Evolutionary conservation across 2,888 invertebrate species (phyloP), one percentile per base, ranked within the genome.

Genomic region (Miltochrista miniata): DNA sequence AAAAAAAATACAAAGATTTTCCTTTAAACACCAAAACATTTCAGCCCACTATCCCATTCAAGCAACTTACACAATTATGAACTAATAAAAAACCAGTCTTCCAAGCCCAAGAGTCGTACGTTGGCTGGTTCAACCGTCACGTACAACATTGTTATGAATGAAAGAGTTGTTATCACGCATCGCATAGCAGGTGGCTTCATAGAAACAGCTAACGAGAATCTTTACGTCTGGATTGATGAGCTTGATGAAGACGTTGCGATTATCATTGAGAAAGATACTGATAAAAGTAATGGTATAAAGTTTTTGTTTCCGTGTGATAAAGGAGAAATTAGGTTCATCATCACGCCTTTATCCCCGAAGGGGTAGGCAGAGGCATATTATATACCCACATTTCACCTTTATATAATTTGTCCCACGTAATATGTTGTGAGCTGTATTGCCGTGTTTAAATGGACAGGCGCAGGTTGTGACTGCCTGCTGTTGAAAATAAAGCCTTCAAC

Each of bases 91-190:
- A 68, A 68, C 62, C 60, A 56, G 68, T 64, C 59, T 60, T 52
- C 46, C 54, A 53, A 61, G 51, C 52, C 43, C 50, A 56, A 48
- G 57, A 59, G 30, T 54, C 51, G 62, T 68, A 67, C 61, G 63
- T 51, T 56, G 46, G 54, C 55, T 61, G 44, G 40, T 10, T 29
- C 39, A 43, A 45, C 45, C 40, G 77, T 83, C 83, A 83, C 82
- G 83, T 84, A 80, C 79, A 51, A 59, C 68, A 42, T 48, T 24
- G 81, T 84, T 84, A 84, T 85, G 85, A 84, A 85, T 85, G 84
- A 83, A 84, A 74, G 64, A 61, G 46, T 59, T 69, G 72, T 78
- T 85, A 86, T 84, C 85, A 74, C 51, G 34, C 69, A 83, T 85
- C 85, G 70, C 79, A 70, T 76, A 72, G 79, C 85, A 85, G 83